Percentiles rank a stretch among this genome's conserved stretches.
Conservation (phyloP, 2,888 invertebrate genomes). For the Argyresthia goedartella region DNA sequence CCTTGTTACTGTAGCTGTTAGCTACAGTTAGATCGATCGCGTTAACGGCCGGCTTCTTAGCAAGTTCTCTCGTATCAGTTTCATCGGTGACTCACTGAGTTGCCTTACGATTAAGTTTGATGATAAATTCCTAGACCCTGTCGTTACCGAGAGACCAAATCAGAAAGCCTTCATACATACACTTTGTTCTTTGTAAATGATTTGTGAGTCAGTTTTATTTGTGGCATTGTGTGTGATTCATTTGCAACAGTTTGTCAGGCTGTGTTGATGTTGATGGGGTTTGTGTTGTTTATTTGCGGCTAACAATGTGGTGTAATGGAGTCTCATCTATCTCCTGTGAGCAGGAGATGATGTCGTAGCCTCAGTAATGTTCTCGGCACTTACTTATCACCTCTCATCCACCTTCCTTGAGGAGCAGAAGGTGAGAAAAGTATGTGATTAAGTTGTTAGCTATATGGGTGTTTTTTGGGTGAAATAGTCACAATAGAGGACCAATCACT, state of each 20-base stretch:
- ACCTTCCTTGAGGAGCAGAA: constrained; percentile 56
- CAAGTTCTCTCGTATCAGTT: not conserved
- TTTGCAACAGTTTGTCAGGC: not conserved
- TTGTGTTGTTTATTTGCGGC: not conserved
- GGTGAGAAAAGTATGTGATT: constrained; percentile 21
- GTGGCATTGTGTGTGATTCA: not conserved
- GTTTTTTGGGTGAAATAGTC: no score
- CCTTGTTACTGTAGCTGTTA: constrained; percentile 22
- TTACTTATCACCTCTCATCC: constrained; percentile 56
- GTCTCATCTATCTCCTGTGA: constrained; percentile 17
- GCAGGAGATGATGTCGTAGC: constrained; percentile 29
- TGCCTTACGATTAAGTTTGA: no score
- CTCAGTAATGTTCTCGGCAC: constrained; percentile 50
- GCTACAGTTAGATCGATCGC: constrained; percentile 29
- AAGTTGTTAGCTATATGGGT: no score
- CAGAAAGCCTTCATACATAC: no score
- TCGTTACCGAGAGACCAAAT: no score
- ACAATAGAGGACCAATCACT: no score
- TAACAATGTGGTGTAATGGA: not conserved
- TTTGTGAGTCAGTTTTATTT: no score
- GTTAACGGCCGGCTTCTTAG: constrained; percentile 8
- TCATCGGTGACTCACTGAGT: not conserved
- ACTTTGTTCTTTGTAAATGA: no score
- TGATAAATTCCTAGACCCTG: no score
- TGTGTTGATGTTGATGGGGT: not conserved